Evolutionary conservation across 1,140 invertebrate species (phyloP).

Genomic region (Sarcophaga bullata): DNA sequence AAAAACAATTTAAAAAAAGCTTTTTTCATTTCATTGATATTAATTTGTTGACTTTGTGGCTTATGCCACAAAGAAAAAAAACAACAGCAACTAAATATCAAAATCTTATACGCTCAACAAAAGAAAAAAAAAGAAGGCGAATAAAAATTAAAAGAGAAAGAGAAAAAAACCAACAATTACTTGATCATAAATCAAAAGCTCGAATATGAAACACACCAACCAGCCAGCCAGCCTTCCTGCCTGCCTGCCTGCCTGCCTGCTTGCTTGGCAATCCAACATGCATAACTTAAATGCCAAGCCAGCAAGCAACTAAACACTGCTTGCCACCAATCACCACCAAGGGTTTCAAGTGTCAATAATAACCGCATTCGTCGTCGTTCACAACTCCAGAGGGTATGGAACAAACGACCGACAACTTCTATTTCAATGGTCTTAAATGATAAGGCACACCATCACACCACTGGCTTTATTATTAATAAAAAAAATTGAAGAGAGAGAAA

Average conservation of each 20-base stretch:
- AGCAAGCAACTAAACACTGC: neutral
- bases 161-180: conserved; percentile 64
- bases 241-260: too few relatives aligned
- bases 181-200: conserved; percentile 64
- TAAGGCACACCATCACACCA: neutral
- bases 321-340: conserved; percentile 10
- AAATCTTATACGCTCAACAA: too few relatives aligned
- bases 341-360: conserved; percentile 65
- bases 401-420: conserved; percentile 29
- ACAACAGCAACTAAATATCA: too few relatives aligned
- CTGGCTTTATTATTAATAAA: neutral
- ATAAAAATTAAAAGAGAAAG: neutral
- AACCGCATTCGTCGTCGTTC: conserved; percentile 49
- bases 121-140: neutral
- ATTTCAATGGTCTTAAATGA: conserved; percentile 1
- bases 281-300: conserved; percentile 33
- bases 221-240: neutral
- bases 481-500: neutral
- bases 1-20: neutral
- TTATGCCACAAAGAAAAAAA: too few relatives aligned
- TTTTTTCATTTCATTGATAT: neutral
- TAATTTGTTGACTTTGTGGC: neutral
- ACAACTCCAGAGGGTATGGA: neutral
- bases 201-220: conserved; percentile 43
- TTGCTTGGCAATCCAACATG: neutral